Evolutionary conservation across 2,888 invertebrate genomes (phyloP).

Genomic region (Drosophila recens): DNA sequence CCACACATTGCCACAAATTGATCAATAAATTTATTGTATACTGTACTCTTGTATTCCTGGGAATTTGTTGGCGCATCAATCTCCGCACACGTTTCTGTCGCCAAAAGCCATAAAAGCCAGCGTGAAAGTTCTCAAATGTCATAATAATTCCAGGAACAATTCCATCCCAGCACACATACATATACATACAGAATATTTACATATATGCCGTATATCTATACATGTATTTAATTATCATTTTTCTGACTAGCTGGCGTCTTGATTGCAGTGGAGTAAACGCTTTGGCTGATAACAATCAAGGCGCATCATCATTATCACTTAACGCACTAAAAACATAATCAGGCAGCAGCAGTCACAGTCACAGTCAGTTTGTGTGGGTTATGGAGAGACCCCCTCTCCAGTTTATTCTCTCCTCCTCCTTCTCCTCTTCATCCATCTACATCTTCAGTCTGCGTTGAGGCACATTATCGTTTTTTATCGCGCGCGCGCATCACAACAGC

Average conservation of each 20-base stretch:
- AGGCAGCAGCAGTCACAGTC: conserved; percentile 58
- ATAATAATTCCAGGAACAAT: conserved; percentile 81
- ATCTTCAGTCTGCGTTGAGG: conserved; percentile 42
- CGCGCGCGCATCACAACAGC: conserved; percentile 74
- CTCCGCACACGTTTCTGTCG: conserved; percentile 72
- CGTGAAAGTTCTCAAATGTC: conserved; percentile 83
- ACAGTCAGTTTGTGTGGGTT: conserved; percentile 51
- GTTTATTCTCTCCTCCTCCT: neutral
- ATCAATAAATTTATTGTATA: conserved; percentile 68
- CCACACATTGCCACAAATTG: conserved; percentile 75
- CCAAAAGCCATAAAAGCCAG: conserved; percentile 75
- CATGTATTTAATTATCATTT: conserved; percentile 61
- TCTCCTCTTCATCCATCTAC: neutral
- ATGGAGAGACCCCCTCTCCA: conserved; percentile 39
- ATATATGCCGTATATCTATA: conserved; percentile 4
- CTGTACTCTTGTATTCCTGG: conserved; percentile 52
- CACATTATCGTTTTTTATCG: conserved; percentile 74
- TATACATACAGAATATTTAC: conserved; percentile 13
- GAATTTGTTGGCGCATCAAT: conserved; percentile 73
- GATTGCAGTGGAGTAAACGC: conserved; percentile 65
- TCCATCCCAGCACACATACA: conserved; percentile 22
- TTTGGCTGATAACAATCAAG: conserved; percentile 71
- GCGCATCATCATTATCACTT: conserved; percentile 81
- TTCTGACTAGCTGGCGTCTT: conserved; percentile 66
- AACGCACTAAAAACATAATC: conserved; percentile 82